Evolutionary conservation across 2,888 invertebrate species (phyloP), one percentile per base, ranked within the genome.

Genomic region (Agriopis leucophaearia): DNA sequence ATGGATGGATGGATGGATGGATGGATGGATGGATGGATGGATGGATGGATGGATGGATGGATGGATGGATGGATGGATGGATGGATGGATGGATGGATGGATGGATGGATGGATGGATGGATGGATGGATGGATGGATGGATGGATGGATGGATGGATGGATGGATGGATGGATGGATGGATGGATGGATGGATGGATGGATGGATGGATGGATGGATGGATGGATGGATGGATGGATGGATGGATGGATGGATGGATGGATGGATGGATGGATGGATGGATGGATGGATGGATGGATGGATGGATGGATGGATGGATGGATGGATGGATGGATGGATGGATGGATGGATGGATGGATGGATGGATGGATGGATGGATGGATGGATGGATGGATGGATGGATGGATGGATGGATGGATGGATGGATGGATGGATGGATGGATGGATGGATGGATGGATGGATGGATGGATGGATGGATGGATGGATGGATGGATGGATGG

Each of bases 351-450:
- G 54, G 54, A 54, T 54, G 54, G 54, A 54, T 54, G 54, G 54
- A 54, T 54, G 54, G 54, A 54, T 54, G 54, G 54, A 54, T 54
- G 54, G 54, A 54, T 54, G 54, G 52, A 54, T 54, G 54, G 54
- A 54, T 54, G 54, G 54, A 54, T 54, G 54, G 54, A 54, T 54
- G 54, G 54, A 54, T 54, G 54, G 54, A 54, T 54, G 54, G 54
- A 54, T 54, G 54, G 54, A 54, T 54, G 54, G 54, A 54, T 54
- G 54, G 54, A 54, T 54, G 54, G 54, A 55, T 55, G 54, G 54
- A 55, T 55, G 54, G 54, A 55, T 55, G 54, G 54, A 55, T 55
- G 54, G 54, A 55, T 55, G 54, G 54, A 55, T 55, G 54, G 54
- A 55, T 55, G 54, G 54, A 55, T 55, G 54, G 54, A 55, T 55